Evolutionary conservation across 2,888 invertebrate genomes (phyloP).

Genomic region (Pseudococcus viburni): DNA sequence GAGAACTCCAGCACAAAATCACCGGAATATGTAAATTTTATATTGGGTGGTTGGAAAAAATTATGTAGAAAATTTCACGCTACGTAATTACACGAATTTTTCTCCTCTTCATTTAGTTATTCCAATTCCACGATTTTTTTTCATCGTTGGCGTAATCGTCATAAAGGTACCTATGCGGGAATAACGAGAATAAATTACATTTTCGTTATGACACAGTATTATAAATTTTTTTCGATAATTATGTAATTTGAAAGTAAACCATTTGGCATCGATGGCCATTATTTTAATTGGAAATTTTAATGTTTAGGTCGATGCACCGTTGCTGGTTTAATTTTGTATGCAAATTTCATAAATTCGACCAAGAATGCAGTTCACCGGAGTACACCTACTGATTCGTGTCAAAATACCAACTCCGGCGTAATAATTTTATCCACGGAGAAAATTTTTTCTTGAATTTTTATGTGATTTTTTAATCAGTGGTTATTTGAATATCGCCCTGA

Average conservation of each 20-base stretch:
- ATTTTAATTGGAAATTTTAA: conserved; percentile 36
- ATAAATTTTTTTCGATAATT: conserved; percentile 37
- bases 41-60: conserved; percentile 5
- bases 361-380: conserved; percentile 9
- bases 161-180: background rate
- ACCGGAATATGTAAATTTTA: conserved; percentile 49
- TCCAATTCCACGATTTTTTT: background rate
- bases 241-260: conserved; percentile 46
- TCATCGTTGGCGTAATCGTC: background rate
- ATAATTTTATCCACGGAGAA: background rate
- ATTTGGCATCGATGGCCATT: background rate
- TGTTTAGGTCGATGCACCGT: conserved; percentile 53
- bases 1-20: conserved; percentile 12
- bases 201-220: conserved; percentile 24
- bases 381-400: conserved; percentile 19
- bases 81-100: conserved; percentile 25
- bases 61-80: background rate
- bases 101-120: background rate
- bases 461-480: conserved; percentile 29
- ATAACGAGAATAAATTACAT: conserved; percentile 28
- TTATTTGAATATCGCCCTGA: background rate
- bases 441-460: conserved; percentile 14
- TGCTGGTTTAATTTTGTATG: conserved; percentile 10
- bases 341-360: conserved; percentile 40
- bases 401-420: background rate